Percentiles rank a stretch among this genome's conserved stretches.
These are phyloP conservation scores for Willisornis vidua DNA, from an alignment of 2,113 vertebrate species.

Conservation along the genomic window DNA sequence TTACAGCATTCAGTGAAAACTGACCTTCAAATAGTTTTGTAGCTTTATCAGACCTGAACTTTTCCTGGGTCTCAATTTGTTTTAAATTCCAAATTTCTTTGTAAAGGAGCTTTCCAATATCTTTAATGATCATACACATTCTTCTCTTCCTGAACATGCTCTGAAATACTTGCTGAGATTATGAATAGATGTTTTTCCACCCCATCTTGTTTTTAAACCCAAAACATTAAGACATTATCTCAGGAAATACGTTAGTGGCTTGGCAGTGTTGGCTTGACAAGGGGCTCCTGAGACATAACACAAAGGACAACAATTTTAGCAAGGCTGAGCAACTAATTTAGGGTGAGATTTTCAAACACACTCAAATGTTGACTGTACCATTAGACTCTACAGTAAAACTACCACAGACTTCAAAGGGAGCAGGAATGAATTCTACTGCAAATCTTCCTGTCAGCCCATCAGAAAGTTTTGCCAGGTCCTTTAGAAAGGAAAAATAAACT, in stretches of 20 bases:
- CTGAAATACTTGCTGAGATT: neutral
- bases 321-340: slow-evolving; percentile 61
- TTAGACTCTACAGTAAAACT: neutral
- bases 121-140: neutral
- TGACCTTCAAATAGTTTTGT: neutral
- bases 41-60: neutral
- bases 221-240: slow-evolving; percentile 56
- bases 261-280: slow-evolving; percentile 29
- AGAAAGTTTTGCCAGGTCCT: neutral
- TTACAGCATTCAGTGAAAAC: neutral
- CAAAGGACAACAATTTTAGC: slow-evolving; percentile 55
- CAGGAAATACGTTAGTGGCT: neutral
- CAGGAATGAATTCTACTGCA: neutral
- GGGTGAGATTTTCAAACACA: neutral
- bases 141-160: neutral
- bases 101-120: neutral
- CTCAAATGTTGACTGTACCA: neutral
- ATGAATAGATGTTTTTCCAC: neutral
- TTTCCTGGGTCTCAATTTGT: neutral
- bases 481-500: neutral
- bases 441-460: neutral
- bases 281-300: slow-evolving; percentile 56
- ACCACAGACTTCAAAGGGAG: neutral
- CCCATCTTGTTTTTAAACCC: neutral
- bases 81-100: neutral